A percentile compares a stretch with the other conserved stretches of the same genome.
phyloP scores from a whole-genome alignment of 1,140 invertebrate genomes.

The Sinella curviseta region DNA sequence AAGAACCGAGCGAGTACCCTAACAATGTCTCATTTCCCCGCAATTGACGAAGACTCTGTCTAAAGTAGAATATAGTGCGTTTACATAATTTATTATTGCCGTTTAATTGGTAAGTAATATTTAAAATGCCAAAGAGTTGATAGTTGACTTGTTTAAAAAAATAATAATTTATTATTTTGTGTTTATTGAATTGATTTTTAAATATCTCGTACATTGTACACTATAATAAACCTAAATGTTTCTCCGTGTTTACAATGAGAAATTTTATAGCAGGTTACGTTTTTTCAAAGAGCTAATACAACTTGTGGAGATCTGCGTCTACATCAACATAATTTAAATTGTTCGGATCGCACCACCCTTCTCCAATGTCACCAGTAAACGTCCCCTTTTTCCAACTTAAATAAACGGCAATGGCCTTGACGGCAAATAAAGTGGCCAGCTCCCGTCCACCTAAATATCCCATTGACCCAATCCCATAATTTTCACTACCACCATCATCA shows the following conservation, averaged over 20 bases:
- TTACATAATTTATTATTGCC: background rate
- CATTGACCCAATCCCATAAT: background rate
- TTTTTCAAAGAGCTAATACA: too few species aligned
- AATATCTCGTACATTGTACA: too few species aligned
- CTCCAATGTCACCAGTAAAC: background rate
- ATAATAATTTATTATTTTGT: too few species aligned
- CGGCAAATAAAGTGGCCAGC: background rate
- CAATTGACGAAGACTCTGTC: slow-evolving; percentile 9
- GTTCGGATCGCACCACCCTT: background rate
- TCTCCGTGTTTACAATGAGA: too few species aligned
- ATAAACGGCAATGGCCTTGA: background rate
- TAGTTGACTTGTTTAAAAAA: too few species aligned
- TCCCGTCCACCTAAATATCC: background rate
- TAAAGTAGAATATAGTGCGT: too few species aligned
- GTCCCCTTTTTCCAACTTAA: background rate
- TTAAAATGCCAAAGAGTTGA: background rate
- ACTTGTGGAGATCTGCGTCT: background rate
- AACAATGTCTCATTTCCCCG: background rate
- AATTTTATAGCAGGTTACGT: too few species aligned
- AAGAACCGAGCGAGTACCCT: background rate
- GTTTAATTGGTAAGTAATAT: background rate
- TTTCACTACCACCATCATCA: background rate
- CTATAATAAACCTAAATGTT: too few species aligned
- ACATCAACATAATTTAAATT: background rate
- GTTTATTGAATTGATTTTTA: background rate